These are phyloP conservation scores for Zygogramma bicolorata DNA, from an alignment of 2,888 invertebrate genomes.

Conservation along the genomic window DNA sequence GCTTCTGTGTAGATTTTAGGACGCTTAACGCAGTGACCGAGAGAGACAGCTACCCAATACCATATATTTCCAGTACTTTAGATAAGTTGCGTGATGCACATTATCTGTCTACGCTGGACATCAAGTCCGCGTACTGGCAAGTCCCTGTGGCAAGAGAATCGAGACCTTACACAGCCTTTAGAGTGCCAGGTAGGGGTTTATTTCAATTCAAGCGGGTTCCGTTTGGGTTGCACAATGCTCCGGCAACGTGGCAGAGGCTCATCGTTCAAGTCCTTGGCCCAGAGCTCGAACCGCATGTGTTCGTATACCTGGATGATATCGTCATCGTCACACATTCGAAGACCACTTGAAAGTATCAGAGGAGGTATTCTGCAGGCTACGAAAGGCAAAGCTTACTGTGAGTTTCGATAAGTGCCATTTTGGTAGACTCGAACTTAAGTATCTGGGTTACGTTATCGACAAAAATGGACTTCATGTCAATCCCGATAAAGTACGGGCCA, in stretches of 20 bases:
- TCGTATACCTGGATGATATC: neutral
- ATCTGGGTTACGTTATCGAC: conserved; percentile 6
- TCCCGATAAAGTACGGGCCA: neutral
- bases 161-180: no score
- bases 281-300: neutral
- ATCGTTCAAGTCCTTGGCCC: neutral
- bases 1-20: conserved; percentile 54
- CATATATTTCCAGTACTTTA: conserved; percentile 21
- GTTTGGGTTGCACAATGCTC: neutral
- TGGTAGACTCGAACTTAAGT: conserved; percentile 5
- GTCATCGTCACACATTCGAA: no score
- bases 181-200: no score
- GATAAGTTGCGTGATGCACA: conserved; percentile 7
- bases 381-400: neutral
- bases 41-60: conserved; percentile 30
- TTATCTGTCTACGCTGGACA: conserved; percentile 29
- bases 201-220: neutral
- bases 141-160: no score
- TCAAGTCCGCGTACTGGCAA: no score
- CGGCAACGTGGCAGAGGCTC: neutral
- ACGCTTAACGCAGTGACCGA: conserved; percentile 31
- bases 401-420: conserved; percentile 21
- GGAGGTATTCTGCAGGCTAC: neutral
- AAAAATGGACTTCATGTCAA: neutral
- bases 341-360: no score